Percentiles rank a stretch among this genome's conserved stretches.
phyloP scores from a whole-genome alignment of 2,888 invertebrate genomes.

The Cylindroiulus punctatus region DNA sequence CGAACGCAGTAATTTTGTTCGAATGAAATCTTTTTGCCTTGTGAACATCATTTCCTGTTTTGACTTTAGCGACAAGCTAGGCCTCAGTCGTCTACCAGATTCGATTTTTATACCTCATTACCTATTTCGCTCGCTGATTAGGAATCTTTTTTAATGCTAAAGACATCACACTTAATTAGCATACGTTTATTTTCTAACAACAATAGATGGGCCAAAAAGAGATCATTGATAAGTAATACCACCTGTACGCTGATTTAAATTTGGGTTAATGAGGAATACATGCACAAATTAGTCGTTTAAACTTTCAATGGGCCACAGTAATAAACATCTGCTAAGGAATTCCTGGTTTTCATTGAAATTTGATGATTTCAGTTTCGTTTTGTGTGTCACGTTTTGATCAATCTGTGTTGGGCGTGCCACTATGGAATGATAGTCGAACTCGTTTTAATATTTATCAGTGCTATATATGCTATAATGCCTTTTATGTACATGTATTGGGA shows the following conservation, averaged over 20 bases:
- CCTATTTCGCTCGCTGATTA: neutral
- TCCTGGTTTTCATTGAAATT: neutral
- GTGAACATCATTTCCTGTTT: neutral
- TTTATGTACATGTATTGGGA: neutral
- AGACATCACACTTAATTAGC: neutral
- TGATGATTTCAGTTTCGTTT: neutral
- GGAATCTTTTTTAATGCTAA: neutral
- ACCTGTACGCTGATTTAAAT: neutral
- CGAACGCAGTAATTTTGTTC: neutral
- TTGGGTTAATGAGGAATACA: neutral
- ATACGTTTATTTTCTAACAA: neutral
- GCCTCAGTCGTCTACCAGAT: neutral
- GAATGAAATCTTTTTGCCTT: neutral
- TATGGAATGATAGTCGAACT: neutral
- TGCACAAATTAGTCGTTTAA: neutral
- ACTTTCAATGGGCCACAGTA: neutral
- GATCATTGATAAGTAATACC: neutral
- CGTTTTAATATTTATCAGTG: slow-evolving; percentile 11
- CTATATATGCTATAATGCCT: neutral
- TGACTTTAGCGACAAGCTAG: neutral
- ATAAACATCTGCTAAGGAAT: neutral
- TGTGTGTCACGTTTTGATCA: neutral
- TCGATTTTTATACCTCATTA: neutral
- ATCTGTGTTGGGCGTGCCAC: neutral
- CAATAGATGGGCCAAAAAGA: neutral